These are phyloP conservation scores for Ennomos fuscantarius DNA, from an alignment of 2,888 invertebrate genomes.

Conservation along the genomic window DNA sequence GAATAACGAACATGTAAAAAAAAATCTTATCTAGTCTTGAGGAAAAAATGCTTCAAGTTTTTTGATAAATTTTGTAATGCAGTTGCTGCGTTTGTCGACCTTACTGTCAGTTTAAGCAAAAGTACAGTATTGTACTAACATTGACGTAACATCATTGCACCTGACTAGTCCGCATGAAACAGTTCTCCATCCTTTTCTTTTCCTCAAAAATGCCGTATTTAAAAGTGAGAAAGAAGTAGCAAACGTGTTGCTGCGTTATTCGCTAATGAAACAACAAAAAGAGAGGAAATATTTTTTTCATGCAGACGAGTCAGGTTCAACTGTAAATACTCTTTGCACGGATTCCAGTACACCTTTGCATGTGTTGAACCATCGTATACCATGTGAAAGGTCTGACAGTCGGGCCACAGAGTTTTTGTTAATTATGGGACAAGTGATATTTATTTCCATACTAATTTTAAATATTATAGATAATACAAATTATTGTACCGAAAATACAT, in stretches of 20 bases:
- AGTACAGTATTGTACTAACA: neutral
- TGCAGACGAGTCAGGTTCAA: too few relatives aligned
- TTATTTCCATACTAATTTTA: slow-evolving; percentile 25
- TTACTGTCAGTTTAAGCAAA: neutral
- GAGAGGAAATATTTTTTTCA: too few relatives aligned
- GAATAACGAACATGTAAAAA: too few relatives aligned
- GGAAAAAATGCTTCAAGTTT: too few relatives aligned
- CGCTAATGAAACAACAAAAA: too few relatives aligned
- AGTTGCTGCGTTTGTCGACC: slow-evolving; percentile 21
- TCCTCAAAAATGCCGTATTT: too few relatives aligned
- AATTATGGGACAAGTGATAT: slow-evolving; percentile 23
- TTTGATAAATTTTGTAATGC: slow-evolving; percentile 13
- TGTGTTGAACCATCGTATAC: slow-evolving; percentile 53
- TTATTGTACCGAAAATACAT: too few relatives aligned
- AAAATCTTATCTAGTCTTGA: too few relatives aligned
- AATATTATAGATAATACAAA: neutral
- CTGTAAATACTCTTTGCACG: neutral
- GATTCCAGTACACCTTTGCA: slow-evolving; percentile 20
- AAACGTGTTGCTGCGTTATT: too few relatives aligned
- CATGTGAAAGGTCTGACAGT: slow-evolving; percentile 61
- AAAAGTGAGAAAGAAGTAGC: too few relatives aligned
- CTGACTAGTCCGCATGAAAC: too few relatives aligned
- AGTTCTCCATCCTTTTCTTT: too few relatives aligned
- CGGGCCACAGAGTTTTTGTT: slow-evolving; percentile 52
- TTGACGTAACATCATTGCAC: neutral